phyloP scores from a whole-genome alignment of 2,113 vertebrate species.

The Rhinichthys klamathensis region DNA sequence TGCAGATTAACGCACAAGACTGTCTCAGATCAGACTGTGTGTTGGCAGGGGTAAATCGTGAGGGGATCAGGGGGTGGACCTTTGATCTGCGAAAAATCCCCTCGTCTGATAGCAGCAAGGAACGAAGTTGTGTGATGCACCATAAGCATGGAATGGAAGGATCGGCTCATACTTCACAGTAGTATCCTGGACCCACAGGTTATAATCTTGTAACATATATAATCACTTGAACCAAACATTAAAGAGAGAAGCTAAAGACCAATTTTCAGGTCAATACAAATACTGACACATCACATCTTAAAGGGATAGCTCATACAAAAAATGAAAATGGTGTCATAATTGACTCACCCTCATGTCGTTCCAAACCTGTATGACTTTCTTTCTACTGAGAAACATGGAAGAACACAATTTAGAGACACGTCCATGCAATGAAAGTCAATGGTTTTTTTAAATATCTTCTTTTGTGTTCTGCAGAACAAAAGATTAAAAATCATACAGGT shows the following conservation, averaged over 20 bases:
- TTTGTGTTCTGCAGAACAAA: too few relatives aligned
- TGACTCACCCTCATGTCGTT: not conserved
- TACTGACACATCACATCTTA: not conserved
- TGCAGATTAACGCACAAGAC: slow-evolving; percentile 49
- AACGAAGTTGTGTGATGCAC: slow-evolving; percentile 43
- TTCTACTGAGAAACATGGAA: too few relatives aligned
- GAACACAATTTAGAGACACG: too few relatives aligned
- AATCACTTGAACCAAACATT: not conserved
- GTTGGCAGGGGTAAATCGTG: slow-evolving; percentile 42
- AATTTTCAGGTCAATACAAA: not conserved
- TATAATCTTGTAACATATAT: slow-evolving; percentile 40
- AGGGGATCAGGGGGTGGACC: slow-evolving; percentile 44
- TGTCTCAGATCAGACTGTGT: slow-evolving; percentile 45
- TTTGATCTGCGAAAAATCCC: slow-evolving; percentile 56
- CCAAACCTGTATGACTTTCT: too few relatives aligned
- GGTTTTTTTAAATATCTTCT: too few relatives aligned
- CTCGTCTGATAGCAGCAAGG: slow-evolving; percentile 39
- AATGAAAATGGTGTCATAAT: not conserved
- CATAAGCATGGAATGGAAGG: not conserved
- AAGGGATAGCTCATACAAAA: not conserved
- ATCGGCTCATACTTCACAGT: not conserved
- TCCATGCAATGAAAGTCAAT: too few relatives aligned
- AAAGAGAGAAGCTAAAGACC: not conserved
- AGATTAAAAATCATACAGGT: not conserved
- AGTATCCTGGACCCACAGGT: not conserved